Evolutionary conservation across 2,888 invertebrate genomes (phyloP).

Genomic region (Heliconius ethilla): DNA sequence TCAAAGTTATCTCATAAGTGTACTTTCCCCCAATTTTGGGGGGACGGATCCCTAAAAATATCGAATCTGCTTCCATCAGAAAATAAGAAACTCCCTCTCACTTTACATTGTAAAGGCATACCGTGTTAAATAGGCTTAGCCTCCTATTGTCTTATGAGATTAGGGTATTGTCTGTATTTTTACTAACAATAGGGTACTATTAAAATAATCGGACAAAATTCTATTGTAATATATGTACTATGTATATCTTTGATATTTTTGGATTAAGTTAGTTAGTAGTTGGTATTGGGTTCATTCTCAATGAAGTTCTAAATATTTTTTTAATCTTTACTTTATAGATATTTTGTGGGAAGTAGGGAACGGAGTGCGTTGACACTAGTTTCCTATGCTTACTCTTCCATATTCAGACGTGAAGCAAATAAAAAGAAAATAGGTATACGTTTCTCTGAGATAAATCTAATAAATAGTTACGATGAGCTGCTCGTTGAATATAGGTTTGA

Average conservation of each 20-base stretch:
- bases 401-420: too few relatives aligned
- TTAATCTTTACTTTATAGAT: background rate
- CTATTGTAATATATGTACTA: constrained; percentile 26
- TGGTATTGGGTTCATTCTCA: background rate
- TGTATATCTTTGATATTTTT: background rate
- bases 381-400: too few relatives aligned
- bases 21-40: background rate
- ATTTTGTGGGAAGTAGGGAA: background rate
- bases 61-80: background rate
- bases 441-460: too few relatives aligned
- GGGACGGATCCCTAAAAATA: background rate
- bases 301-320: background rate
- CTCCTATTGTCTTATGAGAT: constrained; percentile 45
- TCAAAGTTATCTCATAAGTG: background rate
- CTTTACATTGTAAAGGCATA: constrained; percentile 1
- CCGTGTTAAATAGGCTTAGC: constrained; percentile 33
- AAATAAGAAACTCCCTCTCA: background rate
- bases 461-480: too few relatives aligned
- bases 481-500: too few relatives aligned
- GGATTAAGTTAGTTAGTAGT: background rate
- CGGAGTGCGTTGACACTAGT: background rate
- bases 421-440: too few relatives aligned
- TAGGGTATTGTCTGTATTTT: constrained; percentile 47
- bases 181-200: constrained; percentile 24
- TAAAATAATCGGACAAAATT: constrained; percentile 27